Evolutionary conservation across 2,797 vertebrate species (phyloP), one percentile per base, ranked within the genome.

Genomic region (Gadopsis marmoratus): DNA sequence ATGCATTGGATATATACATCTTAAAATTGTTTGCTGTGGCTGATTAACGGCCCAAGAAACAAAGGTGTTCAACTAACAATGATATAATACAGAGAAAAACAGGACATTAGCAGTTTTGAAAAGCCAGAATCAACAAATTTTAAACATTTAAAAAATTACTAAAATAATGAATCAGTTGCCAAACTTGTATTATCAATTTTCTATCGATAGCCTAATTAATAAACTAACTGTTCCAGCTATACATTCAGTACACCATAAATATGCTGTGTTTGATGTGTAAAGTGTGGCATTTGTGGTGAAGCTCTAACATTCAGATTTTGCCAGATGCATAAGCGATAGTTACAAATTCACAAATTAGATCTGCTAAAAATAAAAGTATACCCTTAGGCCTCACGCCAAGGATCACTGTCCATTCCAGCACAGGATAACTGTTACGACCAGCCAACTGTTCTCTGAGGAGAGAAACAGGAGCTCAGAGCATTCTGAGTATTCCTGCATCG

Each of bases 401-500:
- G 48, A 69, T 66, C 7, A 35, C 51, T 17, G 55, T 8, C 43
- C 41, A 7, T 60, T 72, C 29, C 35, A 43, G 51, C 60, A 67
- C 23, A 72, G 55, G 21, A 77, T n/a, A 33, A 64, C 26, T 21
- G 51, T 60, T 81, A 69, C 74, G 67, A 71, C 60, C 70, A 59
- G 55, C 35, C 37, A 66, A 31, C 62, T 72, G 50, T 71, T 84
- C 65, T 68, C 53, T 29, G 16, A 72, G 47, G 53, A 77, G 47
- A 81, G 35, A 80, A 81, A 33, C 17, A 61, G 41, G n/a, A 61
- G 48, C 84, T 84, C 73, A 84, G 41, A 79, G 55, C 43, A 70
- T 58, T 11, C 8, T n/a, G n/a, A 79, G 35, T 29, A 86, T 54
- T 79, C 66, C 55, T 48, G 60, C 61, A 55, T 55, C 61, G 16